Base-by-base conservation (phyloP, 2,888 invertebrate species). In the Dasysyrphus albostriatus region DNA sequence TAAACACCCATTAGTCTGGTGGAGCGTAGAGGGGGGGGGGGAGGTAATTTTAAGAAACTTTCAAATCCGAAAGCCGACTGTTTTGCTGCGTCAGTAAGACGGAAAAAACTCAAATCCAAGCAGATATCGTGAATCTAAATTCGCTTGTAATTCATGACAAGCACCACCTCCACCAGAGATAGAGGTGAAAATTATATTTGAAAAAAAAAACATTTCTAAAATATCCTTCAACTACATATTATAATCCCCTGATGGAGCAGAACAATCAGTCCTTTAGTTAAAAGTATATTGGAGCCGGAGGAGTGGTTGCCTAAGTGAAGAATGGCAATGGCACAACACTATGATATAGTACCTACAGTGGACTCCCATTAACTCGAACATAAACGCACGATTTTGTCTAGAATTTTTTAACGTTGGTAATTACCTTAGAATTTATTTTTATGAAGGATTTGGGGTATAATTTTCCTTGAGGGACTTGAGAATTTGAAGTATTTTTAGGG, bases 171-270 rank as follows among this genome's bases (percentile, higher is more conserved):
- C 24, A 24, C 24, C 24, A 24, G 24, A 69, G 81, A 81, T 77
- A 63, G 54, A 65, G 74, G 59, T 49, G 47, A 61, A 37, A 37
- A 84, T 67, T 59, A 44, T 32, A 47, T 51, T 24, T 8, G 47
- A 65, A 56, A 16, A 56, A 65, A 74, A 39, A 54, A 49, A 37
- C 39, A 61, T 61, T 14, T 19, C 37, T 69, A 67, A 82, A 79
- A 77, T 65, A 75, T 75, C 47, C 83, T 70, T 87, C 75, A 59
- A 72, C 78, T 65, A 19, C 2, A 6, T 10, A 34, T 9, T 63
- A 59, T 87, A 87, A 83, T 82, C 87, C 83, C 61, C 82, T 79
- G 87, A 83, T 79, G 87, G 83, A 83, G 87, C 87, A 72, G 75
- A 83, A 83, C 78, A 79, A 75, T 83, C 87, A 83, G 83, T 82